phyloP scores from a whole-genome alignment of 2,888 invertebrate species.

The Tenthredo mesomela region DNA sequence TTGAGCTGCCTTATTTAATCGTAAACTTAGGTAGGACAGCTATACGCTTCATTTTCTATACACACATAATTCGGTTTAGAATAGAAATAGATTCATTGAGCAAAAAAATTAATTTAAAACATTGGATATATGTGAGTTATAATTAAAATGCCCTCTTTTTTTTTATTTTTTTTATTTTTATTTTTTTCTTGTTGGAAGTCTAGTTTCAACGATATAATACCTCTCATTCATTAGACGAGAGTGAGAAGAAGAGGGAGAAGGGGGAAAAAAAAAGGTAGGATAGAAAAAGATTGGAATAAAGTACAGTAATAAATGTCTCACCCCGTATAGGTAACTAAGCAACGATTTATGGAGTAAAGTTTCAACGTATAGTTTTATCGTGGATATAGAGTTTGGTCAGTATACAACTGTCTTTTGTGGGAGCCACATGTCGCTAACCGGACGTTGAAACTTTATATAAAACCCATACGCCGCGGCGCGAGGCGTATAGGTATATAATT shows the following conservation, averaged over 20 bases:
- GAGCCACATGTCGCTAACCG: constrained; percentile 58
- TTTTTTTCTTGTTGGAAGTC: too few relatives aligned
- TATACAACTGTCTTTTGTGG: constrained; percentile 62
- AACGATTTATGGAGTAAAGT: constrained; percentile 43
- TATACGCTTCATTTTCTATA: not conserved
- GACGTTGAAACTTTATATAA: constrained; percentile 51
- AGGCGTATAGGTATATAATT: constrained; percentile 23
- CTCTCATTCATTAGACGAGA: not conserved
- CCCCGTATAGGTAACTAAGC: constrained; percentile 16
- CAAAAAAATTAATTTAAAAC: not conserved
- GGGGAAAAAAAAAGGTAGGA: not conserved
- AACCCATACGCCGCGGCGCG: constrained; percentile 2
- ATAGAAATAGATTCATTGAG: not conserved
- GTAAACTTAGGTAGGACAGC: not conserved
- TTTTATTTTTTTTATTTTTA: not conserved
- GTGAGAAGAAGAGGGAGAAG: not conserved
- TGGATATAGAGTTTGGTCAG: constrained; percentile 51
- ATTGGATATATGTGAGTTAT: not conserved
- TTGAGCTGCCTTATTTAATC: not conserved
- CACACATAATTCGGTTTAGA: not conserved
- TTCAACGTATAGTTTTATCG: constrained; percentile 39
- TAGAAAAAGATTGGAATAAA: not conserved
- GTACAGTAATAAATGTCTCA: constrained; percentile 37
- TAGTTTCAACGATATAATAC: not conserved
- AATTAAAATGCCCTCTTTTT: not conserved